Base-by-base conservation (phyloP, 2,113 vertebrate species). In the Alligator sinensis region DNA sequence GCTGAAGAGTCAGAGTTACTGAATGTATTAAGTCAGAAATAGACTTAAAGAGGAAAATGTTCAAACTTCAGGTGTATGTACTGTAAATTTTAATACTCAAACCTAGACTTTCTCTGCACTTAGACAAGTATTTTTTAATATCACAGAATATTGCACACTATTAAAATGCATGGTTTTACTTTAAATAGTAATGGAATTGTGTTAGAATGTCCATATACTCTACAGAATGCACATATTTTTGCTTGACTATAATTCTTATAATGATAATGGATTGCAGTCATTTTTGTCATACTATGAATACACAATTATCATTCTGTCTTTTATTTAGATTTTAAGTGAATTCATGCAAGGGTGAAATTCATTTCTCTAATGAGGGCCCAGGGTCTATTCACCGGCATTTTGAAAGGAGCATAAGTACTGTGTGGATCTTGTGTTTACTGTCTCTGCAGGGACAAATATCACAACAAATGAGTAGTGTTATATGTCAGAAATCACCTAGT, bases 1-100 rank as follows among this genome's bases (percentile, higher is more conserved):
- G 5, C 61, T 89, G 75, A 55, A 54, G 91, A 79, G 83, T 87
- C 63, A 81, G 74, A 87, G 38, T 70, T 85, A 94, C 75, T 86
- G 60, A 83, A n/a, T 87, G 76, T 91, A 88, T 24, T 76, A 77
- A 85, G 68, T 87, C 91, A 82, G 58, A 89, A 61, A 84, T 84
- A 88, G 55, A 92, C 85, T 10, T 63, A 7, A 82, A 77, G 58
- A 86, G 25, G 28, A 84, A 59, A 72, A 90, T 19, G 25, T 88
- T 92, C 57, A 88, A 77, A 90, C 11, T 24, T 12, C 15, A 47
- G 88, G 64, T 21, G 30, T 24, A 25, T 64, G 24, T 80, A 82
- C 55, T 66, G 94, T 9, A 80, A 91, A 70, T 83, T 77, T 60
- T 80, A 62, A 47, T 47, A 47, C 47, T 47, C 47, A 9, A 47